Conservation (phyloP, 64 coral and sea anemone genomes). For the Porites lutea region DNA sequence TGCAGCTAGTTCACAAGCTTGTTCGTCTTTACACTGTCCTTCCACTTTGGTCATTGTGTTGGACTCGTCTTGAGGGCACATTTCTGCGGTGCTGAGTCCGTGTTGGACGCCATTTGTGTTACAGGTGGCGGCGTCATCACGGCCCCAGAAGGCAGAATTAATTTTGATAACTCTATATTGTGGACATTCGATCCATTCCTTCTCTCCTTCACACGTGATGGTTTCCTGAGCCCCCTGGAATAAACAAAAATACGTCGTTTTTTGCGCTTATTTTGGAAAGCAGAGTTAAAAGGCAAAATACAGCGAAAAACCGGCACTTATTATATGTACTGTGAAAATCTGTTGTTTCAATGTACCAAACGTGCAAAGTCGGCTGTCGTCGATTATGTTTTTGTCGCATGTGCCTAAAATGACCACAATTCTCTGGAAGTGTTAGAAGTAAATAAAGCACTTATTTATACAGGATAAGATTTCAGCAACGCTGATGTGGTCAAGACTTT, state of each 20-base stretch:
- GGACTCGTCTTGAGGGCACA: constrained; percentile 97
- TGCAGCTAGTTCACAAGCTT: constrained; percentile 90
- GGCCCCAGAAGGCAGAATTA: constrained; percentile 95
- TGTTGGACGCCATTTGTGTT: constrained; percentile 83
- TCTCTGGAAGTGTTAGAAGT: too few relatives aligned
- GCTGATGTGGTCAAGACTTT: too few relatives aligned
- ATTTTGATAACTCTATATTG: constrained; percentile 91
- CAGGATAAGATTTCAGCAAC: too few relatives aligned
- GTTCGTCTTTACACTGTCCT: constrained; percentile 93
- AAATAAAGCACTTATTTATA: too few relatives aligned
- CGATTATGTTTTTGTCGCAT: too few relatives aligned
- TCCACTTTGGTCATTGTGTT: constrained; percentile 93
- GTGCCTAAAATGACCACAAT: too few relatives aligned
- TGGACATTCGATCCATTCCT: constrained; percentile 96
- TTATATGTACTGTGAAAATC: too few relatives aligned
- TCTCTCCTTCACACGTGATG: constrained; percentile 95
- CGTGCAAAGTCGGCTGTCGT: too few relatives aligned
- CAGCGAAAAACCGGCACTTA: too few relatives aligned
- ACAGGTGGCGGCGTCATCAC: constrained; percentile 90
- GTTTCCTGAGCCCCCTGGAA: constrained; percentile 67
- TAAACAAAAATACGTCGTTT: neutral
- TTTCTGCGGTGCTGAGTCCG: constrained; percentile 81
- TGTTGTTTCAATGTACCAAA: too few relatives aligned
- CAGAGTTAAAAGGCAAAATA: too few relatives aligned
- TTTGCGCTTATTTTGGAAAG: too few relatives aligned